A percentile compares a stretch with the other conserved stretches of the same genome.
Evolutionary conservation across 2,113 vertebrate genomes (phyloP).

Genomic region (Chionomys nivalis): DNA sequence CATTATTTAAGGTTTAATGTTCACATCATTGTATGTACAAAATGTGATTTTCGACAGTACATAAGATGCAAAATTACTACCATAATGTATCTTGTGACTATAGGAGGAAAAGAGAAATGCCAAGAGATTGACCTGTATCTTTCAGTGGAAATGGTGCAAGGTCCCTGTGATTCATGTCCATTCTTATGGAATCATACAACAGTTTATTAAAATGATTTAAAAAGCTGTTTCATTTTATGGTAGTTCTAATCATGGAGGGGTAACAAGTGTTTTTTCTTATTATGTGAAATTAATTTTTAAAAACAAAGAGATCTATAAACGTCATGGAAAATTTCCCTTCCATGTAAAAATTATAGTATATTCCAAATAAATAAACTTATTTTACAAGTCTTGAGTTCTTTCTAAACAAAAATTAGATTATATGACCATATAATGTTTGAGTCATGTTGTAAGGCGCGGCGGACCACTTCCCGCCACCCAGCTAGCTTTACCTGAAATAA

Average conservation of each 20-base stretch:
- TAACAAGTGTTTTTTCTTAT: conserved; percentile 47
- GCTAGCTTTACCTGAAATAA: no score
- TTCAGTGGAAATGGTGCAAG: conserved; percentile 89
- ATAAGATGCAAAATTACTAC: conserved; percentile 78
- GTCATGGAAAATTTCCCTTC: conserved; percentile 1
- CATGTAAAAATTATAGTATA: not conserved
- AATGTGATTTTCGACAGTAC: conserved; percentile 76
- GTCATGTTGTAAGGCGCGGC: no score
- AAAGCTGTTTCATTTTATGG: conserved; percentile 40
- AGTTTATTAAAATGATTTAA: not conserved
- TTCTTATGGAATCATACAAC: conserved; percentile 86
- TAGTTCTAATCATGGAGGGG: conserved; percentile 55
- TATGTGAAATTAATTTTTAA: conserved; percentile 54
- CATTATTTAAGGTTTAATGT: conserved; percentile 71
- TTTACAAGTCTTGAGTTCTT: conserved; percentile 44
- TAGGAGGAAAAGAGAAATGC: conserved; percentile 95
- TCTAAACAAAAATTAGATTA: conserved; percentile 52
- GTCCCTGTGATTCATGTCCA: conserved; percentile 90
- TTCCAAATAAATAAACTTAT: conserved; percentile 35
- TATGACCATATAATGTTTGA: conserved; percentile 1
- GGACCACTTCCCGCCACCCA: no score
- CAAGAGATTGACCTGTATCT: conserved; percentile 89
- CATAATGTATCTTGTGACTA: conserved; percentile 76
- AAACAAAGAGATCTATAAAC: not conserved
- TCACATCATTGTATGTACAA: conserved; percentile 78